These are phyloP conservation scores for Megalurothrips usitatus DNA, from an alignment of 2,888 invertebrate species.

Conservation along the genomic window DNA sequence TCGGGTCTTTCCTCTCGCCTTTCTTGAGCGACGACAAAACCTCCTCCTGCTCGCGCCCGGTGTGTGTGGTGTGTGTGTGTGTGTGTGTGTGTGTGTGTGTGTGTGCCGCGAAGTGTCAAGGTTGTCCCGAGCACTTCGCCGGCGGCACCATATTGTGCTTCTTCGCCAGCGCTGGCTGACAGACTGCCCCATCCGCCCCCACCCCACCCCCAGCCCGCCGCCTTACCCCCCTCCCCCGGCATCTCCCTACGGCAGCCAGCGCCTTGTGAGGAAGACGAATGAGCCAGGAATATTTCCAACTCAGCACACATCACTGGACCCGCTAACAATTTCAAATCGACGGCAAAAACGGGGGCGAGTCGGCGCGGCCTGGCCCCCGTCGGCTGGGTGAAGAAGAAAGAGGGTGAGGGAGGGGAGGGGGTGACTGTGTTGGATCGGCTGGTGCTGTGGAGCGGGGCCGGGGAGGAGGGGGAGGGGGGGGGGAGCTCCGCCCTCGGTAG, in stretches of 20 bases:
- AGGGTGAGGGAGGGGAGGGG: not conserved
- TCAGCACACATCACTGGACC: slow-evolving; percentile 19
- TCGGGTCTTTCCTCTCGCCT: no score
- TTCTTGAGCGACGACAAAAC: no score
- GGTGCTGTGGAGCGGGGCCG: not conserved
- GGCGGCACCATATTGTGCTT: no score
- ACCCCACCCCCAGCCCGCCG: not conserved
- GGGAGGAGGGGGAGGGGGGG: not conserved
- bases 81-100: no score
- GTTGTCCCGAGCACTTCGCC: no score
- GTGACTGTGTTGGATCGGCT: not conserved
- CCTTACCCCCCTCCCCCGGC: not conserved
- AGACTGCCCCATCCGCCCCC: no score
- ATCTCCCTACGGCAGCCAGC: not conserved
- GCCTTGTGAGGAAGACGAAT: slow-evolving; percentile 19
- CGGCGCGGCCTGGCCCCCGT: not conserved
- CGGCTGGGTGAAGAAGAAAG: not conserved
- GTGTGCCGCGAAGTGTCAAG: no score
- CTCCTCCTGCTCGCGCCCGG: no score
- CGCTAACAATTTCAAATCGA: slow-evolving; percentile 24
- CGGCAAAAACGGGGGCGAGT: not conserved
- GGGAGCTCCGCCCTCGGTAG: not conserved
- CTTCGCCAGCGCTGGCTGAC: no score
- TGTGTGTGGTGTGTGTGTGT: no score
- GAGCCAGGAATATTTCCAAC: slow-evolving; percentile 12